phyloP scores from a whole-genome alignment of 2,113 vertebrate genomes.

The Mobula hypostoma region DNA sequence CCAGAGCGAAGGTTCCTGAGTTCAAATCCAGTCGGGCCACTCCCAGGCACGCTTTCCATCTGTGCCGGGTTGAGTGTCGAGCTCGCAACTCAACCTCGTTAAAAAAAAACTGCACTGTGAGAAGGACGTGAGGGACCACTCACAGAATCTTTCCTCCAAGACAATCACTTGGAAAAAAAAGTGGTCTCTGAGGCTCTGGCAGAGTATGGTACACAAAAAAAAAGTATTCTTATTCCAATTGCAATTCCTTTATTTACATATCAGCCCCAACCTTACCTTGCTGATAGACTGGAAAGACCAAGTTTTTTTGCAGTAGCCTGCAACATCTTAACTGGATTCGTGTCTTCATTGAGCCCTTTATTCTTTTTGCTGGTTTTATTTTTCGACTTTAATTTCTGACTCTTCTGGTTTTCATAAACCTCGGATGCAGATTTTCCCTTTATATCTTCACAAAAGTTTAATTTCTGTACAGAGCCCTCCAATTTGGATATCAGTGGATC shows the following conservation, averaged over 20 bases:
- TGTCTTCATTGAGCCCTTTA: slow-evolving; percentile 61
- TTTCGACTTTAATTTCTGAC: slow-evolving; percentile 73
- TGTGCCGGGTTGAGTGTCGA: too few species aligned
- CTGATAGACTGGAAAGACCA: slow-evolving; percentile 70
- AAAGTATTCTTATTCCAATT: background rate
- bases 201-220: too few species aligned
- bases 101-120: too few species aligned
- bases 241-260: background rate
- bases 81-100: too few species aligned
- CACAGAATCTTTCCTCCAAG: too few species aligned
- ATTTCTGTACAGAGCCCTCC: slow-evolving; percentile 73
- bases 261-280: slow-evolving; percentile 59
- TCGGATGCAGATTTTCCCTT: slow-evolving; percentile 71
- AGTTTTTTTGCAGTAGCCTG: slow-evolving; percentile 82
- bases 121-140: too few species aligned
- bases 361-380: slow-evolving; percentile 70
- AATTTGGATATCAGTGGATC: slow-evolving; percentile 69
- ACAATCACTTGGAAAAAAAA: too few species aligned
- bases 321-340: slow-evolving; percentile 76
- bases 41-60: too few species aligned
- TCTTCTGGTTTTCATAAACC: slow-evolving; percentile 71
- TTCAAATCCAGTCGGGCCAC: too few species aligned
- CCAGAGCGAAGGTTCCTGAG: too few species aligned
- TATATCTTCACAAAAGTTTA: slow-evolving; percentile 59
- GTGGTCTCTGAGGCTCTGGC: too few species aligned